A percentile compares a stretch with the other conserved stretches of the same genome.
These are phyloP conservation scores for Uropetala carovei DNA, from an alignment of 2,888 invertebrate genomes.

Conservation along the genomic window DNA sequence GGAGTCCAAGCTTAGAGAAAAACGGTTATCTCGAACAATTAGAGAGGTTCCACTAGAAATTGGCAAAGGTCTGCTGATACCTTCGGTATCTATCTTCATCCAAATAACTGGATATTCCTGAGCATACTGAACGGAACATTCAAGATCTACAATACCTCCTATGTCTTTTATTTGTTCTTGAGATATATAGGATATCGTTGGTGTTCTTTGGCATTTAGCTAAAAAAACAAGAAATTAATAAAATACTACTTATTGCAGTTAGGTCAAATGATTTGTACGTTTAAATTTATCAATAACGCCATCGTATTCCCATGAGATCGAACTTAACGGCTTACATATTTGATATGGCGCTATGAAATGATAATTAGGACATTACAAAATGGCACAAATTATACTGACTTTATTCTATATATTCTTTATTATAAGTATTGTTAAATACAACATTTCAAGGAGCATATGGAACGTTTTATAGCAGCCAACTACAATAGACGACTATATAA, in stretches of 20 bases:
- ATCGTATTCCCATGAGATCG: background rate
- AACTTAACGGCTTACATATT: too few relatives aligned
- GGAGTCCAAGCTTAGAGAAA: constrained; percentile 87
- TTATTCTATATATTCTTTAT: too few relatives aligned
- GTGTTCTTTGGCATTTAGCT: constrained; percentile 85
- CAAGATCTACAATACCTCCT: constrained; percentile 90
- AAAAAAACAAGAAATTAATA: constrained; percentile 70
- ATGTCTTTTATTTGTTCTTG: constrained; percentile 95
- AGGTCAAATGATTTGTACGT: background rate
- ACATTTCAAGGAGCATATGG: too few relatives aligned
- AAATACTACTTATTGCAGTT: background rate
- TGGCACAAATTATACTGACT: too few relatives aligned
- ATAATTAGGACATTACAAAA: too few relatives aligned
- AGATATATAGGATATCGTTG: constrained; percentile 93
- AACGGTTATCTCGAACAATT: constrained; percentile 90
- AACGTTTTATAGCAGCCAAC: too few relatives aligned
- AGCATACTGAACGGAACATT: constrained; percentile 93
- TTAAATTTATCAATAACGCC: background rate
- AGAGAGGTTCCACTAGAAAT: constrained; percentile 90
- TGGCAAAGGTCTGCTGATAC: constrained; percentile 80
- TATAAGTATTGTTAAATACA: too few relatives aligned
- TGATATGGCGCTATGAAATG: too few relatives aligned
- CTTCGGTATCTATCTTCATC: constrained; percentile 81
- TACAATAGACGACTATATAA: too few relatives aligned
- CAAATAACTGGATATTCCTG: constrained; percentile 90